phyloP scores from a whole-genome alignment of 2,113 vertebrate species.

The cattle (Bos taurus) region ARS-UCD2.0 NC_037333.1:4941501-4942000 shows the following conservation, averaged over 20 bases:
- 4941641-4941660: neutral
- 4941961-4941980: neutral
- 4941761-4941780: neutral
- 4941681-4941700: neutral
- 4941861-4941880: neutral
- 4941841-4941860: too few species aligned
- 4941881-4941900: neutral
- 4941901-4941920: neutral
- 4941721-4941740: neutral
- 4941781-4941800: too few species aligned
- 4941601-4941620: neutral
- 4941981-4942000: neutral
- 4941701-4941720: neutral
- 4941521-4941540: neutral
- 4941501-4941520: neutral
- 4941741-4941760: neutral
- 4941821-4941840: too few species aligned
- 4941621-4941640: neutral
- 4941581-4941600: neutral
- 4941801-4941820: too few species aligned
- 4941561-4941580: neutral
- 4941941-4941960: neutral
- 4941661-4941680: neutral
- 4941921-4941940: neutral
- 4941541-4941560: neutral